Base-by-base conservation (phyloP, 1,140 invertebrate species). In the Hormaphis cornu region DNA sequence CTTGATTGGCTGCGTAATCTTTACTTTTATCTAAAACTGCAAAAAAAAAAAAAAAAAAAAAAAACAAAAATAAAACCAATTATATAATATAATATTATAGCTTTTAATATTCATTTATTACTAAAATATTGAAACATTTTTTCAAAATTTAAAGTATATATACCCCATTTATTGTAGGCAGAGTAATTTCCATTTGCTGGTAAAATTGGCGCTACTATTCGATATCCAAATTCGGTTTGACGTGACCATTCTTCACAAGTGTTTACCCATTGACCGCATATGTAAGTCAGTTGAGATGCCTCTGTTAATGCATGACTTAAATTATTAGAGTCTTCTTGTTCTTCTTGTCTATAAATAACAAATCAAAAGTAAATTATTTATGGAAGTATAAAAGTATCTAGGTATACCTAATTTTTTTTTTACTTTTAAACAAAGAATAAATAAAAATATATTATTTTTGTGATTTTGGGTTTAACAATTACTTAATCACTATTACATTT, bases 131-230 rank as follows among this genome's bases (percentile, higher is more conserved):
- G 7, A 40, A 8, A 40, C 14, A 40, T 40, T 46, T n/a, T n/a
- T n/a, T n/a, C n/a, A n/a, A n/a, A n/a, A n/a, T n/a, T n/a, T n/a
- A n/a, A n/a, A n/a, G n/a, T n/a, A n/a, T n/a, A 46, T 46, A 4
- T 80, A 88, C 86, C 82, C 86, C 87, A 90, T 74, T 85, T 78
- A 76, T 83, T 83, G 75, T 90, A 90, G 58, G 85, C 83, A 37
- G 85, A 86, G 74, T 90, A 91, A 76, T 91, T 87, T 24, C 89
- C 89, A 70, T 86, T 87, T 7, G 83, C 84, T 30, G 89, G 89
- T 71, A 91, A 76, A 10, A 84, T 85, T 18, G 89, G 86, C 12
- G 86, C 87, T 46, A 89, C 86, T 72, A 91, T 87, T 50, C 83
- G 81, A 78, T 89, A 87, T 71, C 86, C 83, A 24, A 84, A 78